phyloP scores from a whole-genome alignment of 2,113 vertebrate species.

The Scomber scombrus region DNA sequence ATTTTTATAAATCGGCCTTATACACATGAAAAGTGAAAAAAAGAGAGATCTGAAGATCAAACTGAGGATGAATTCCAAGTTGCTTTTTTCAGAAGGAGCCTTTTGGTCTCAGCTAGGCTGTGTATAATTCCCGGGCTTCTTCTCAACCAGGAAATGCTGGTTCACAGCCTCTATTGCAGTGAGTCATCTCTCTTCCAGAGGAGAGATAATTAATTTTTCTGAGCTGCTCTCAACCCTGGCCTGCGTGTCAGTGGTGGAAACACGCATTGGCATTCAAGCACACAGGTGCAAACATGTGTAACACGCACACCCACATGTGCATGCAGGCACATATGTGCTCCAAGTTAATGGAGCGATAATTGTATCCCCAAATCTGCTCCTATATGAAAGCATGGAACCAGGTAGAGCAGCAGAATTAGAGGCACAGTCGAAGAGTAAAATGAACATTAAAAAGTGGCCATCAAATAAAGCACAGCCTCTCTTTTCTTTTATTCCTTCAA shows the following conservation, averaged over 20 bases:
- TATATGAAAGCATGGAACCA: conserved; percentile 10
- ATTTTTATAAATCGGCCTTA: conserved; percentile 70
- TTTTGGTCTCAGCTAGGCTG: conserved; percentile 39
- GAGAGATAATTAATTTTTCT: conserved; percentile 78
- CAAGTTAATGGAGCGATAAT: conserved; percentile 44
- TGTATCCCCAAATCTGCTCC: conserved; percentile 20
- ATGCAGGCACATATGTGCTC: conserved; percentile 12
- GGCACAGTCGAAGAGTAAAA: conserved; percentile 3
- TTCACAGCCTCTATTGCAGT: conserved; percentile 58
- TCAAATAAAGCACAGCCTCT: conserved; percentile 55
- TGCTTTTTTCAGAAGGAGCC: conserved; percentile 42
- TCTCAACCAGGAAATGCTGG: conserved; percentile 44
- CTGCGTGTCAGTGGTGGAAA: conserved; percentile 48
- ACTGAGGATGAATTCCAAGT: conserved; percentile 59
- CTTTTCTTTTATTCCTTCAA: conserved; percentile 68
- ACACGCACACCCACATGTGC: conserved; percentile 26
- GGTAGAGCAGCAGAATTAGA: conserved; percentile 22
- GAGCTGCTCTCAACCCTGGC: conserved; percentile 73
- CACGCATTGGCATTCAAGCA: conserved; percentile 28
- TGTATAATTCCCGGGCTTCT: conserved; percentile 59
- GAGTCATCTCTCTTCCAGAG: conserved; percentile 68
- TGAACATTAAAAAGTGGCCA: conserved; percentile 51
- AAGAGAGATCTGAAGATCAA: conserved; percentile 56
- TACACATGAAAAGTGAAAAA: conserved; percentile 46
- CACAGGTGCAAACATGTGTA: conserved; percentile 45